Conservation (phyloP, 2,797 vertebrate genomes). For the Chloroceryle amazona region DNA sequence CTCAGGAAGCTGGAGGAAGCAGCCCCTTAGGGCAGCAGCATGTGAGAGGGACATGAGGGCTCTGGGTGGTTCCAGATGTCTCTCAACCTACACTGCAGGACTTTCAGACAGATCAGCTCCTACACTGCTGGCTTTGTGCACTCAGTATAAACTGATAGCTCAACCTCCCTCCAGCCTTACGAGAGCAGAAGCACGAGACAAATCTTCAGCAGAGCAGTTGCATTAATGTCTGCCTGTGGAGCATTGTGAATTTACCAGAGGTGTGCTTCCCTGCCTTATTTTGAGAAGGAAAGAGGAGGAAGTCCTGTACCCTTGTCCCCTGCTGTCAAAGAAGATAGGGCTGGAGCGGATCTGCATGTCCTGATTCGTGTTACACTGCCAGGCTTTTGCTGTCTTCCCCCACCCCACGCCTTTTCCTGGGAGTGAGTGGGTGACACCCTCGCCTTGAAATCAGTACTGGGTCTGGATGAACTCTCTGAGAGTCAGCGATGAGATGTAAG, state of each 20-base stretch:
- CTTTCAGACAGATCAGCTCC: not conserved
- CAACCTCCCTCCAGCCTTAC: no score
- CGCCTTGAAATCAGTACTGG: not conserved
- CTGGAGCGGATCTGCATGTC: not conserved
- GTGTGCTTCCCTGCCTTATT: not conserved
- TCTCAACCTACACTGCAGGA: not conserved
- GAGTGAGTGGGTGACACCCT: not conserved
- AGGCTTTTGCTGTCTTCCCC: not conserved
- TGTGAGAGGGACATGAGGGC: accelerated
- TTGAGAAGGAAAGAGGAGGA: not conserved
- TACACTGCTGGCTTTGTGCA: not conserved
- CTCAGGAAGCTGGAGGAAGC: not conserved
- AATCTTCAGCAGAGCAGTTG: not conserved
- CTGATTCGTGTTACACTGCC: not conserved
- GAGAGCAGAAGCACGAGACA: not conserved
- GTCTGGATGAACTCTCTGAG: not conserved
- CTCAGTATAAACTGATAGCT: not conserved
- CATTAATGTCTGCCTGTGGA: not conserved
- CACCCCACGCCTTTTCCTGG: not conserved
- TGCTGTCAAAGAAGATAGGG: not conserved
- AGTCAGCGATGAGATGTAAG: not conserved
- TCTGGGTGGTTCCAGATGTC: not conserved
- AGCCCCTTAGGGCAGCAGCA: not conserved
- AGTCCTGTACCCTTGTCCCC: accelerated
- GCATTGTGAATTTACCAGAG: not conserved